Evolutionary conservation across 1,140 invertebrate species (phyloP).

Genomic region (Heliconius eleuchia): DNA sequence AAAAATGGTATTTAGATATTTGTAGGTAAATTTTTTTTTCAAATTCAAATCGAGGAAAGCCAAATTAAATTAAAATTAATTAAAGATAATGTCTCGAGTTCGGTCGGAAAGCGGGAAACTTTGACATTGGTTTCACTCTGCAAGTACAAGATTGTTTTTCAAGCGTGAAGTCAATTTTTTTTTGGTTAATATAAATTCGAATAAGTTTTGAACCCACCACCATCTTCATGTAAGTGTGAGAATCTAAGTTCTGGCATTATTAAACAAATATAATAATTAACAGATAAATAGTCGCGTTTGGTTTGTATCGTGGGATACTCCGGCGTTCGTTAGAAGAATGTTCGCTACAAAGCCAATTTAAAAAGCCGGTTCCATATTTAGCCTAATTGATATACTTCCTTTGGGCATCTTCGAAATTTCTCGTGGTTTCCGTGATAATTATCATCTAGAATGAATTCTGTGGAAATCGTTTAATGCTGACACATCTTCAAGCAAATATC

Average conservation of each 20-base stretch:
- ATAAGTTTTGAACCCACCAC: too few species aligned
- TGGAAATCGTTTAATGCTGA: not conserved
- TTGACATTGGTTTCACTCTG: too few species aligned
- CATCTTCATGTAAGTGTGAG: not conserved
- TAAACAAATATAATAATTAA: not conserved
- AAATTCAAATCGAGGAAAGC: too few species aligned
- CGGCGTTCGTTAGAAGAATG: conserved; percentile 3
- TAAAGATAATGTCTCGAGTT: too few species aligned
- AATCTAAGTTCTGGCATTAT: not conserved
- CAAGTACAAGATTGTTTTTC: too few species aligned
- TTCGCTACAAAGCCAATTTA: not conserved
- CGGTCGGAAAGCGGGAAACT: too few species aligned
- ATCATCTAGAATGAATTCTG: not conserved
- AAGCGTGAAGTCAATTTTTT: too few species aligned
- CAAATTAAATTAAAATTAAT: too few species aligned
- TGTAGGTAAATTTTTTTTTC: too few species aligned
- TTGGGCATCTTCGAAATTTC: not conserved
- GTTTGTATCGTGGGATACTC: not conserved
- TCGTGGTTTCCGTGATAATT: not conserved
- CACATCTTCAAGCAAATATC: not conserved
- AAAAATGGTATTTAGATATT: too few species aligned
- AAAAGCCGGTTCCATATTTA: conserved; percentile 12
- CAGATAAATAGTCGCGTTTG: not conserved
- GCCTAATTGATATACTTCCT: conserved; percentile 8
- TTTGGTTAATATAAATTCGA: too few species aligned